Conservation (phyloP, 2,113 vertebrate genomes). For the Rhynchomys soricoides region DNA sequence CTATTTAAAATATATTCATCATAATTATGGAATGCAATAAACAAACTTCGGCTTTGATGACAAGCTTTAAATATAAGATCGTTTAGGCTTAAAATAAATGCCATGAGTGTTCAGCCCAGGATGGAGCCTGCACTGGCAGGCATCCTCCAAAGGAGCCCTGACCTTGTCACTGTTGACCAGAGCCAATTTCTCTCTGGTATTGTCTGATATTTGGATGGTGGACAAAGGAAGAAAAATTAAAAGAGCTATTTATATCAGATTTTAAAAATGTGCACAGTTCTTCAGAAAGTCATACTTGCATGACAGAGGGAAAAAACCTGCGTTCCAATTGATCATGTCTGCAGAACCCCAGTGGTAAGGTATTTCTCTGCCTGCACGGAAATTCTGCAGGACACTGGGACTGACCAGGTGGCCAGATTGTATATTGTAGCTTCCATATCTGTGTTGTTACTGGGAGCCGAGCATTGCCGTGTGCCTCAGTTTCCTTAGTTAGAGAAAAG, state of each 20-base stretch:
- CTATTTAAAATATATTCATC: conserved; percentile 85
- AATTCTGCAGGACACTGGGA: rapidly evolving
- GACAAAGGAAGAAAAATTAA: conserved; percentile 30
- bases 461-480: background rate
- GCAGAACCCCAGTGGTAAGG: background rate
- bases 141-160: conserved; percentile 61
- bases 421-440: background rate
- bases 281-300: conserved; percentile 42
- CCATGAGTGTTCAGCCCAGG: conserved; percentile 53
- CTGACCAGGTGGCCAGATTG: background rate
- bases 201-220: conserved; percentile 65
- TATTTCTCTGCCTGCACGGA: background rate
- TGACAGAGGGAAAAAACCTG: background rate
- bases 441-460: rapidly evolving
- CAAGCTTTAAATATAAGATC: conserved; percentile 82
- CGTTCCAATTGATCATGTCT: background rate
- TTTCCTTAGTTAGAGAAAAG: background rate
- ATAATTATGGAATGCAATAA: conserved; percentile 85
- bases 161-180: conserved; percentile 75
- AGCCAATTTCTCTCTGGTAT: conserved; percentile 61
- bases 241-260: conserved; percentile 69
- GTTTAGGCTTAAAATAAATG: conserved; percentile 79
- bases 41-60: conserved; percentile 82
- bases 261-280: conserved; percentile 39
- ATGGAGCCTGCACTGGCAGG: conserved; percentile 16